Conservation (phyloP, 2,888 invertebrate species). For the Lamellibrachia columna region DNA sequence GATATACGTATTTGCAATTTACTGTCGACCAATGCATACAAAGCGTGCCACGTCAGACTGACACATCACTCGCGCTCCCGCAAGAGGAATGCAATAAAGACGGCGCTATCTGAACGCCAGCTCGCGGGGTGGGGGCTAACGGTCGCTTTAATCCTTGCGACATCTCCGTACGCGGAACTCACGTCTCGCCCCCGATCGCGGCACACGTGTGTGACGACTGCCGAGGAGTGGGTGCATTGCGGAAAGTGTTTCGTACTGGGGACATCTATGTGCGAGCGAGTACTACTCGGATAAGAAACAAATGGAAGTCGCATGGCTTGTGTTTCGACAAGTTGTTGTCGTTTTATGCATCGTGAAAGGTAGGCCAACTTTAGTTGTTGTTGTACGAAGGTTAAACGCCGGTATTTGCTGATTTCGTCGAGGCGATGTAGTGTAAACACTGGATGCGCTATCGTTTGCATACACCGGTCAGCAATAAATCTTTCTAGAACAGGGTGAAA, state of each 20-base stretch:
- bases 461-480: not conserved
- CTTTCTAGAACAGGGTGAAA: not conserved
- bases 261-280: not conserved
- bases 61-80: not conserved
- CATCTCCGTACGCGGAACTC: not conserved
- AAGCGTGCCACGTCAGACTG: not conserved
- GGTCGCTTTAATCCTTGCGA: not conserved
- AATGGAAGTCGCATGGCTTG: not conserved
- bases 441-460: not conserved
- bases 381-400: not conserved
- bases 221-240: not conserved
- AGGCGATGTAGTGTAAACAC: not conserved
- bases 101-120: not conserved
- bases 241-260: not conserved
- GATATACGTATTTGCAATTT: not conserved
- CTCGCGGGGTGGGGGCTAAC: not conserved
- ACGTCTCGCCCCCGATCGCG: not conserved
- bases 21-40: not conserved
- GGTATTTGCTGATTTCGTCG: not conserved
- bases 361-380: not conserved
- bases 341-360: not conserved
- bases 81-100: not conserved
- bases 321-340: not conserved
- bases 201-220: not conserved
- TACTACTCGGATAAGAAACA: not conserved